Percentiles rank a stretch among this genome's conserved stretches.
Conservation (phyloP, 2,113 vertebrate genomes). For the Zosterops hypoxanthus region DNA sequence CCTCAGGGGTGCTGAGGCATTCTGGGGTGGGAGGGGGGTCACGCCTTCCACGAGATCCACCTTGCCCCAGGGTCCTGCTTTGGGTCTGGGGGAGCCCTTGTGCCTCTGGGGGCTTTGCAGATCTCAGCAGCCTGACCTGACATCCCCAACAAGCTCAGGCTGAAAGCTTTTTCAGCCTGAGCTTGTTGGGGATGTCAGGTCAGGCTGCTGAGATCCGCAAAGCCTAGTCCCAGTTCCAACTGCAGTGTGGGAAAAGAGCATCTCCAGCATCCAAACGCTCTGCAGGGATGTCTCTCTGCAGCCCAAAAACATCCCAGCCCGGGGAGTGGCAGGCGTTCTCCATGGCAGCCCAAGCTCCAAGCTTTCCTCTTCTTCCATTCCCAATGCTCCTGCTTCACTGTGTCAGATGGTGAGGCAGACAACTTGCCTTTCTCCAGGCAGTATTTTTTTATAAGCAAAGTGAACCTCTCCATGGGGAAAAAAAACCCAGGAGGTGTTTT, state of each 20-base stretch:
- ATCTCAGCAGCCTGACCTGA: neutral
- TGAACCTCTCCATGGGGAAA: neutral
- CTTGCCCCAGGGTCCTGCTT: neutral
- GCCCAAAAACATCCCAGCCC: neutral
- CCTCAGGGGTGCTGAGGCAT: neutral
- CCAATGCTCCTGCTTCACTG: neutral
- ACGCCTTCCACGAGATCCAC: neutral
- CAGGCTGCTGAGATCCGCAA: too few species aligned
- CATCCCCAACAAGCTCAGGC: neutral
- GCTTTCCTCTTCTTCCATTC: neutral
- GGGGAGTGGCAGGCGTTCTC: fast-evolving
- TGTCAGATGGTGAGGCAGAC: neutral
- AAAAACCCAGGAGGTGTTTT: neutral
- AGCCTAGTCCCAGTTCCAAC: neutral
- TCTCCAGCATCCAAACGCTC: neutral
- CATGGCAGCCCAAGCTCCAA: neutral
- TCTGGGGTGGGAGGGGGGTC: neutral
- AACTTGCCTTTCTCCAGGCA: neutral
- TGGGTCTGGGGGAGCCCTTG: fast-evolving
- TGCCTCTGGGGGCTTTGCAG: neutral
- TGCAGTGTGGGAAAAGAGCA: neutral
- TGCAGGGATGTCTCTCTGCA: neutral
- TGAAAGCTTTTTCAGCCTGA: too few species aligned
- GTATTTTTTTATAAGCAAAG: neutral
- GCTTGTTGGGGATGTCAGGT: too few species aligned